Evolutionary conservation across 2,113 vertebrate species (phyloP), one percentile per base, ranked within the genome.

Genomic region (Nibea coibor): DNA sequence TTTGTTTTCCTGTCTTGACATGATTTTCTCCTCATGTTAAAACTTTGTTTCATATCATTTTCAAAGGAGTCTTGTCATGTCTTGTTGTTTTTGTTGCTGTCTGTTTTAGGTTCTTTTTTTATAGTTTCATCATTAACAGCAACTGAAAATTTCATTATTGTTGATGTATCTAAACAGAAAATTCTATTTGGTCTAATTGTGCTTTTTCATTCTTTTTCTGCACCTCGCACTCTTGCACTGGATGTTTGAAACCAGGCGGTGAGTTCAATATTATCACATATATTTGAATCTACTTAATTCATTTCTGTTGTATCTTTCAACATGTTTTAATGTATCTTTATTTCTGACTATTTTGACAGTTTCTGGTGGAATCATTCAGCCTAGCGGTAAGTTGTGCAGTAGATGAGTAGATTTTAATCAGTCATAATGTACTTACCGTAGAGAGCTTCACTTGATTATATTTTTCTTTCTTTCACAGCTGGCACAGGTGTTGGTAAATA

Each of bases 401-500:
- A 24, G n/a, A 28, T 5, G 17, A n/a, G 0, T 80, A n/a, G n/a
- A n/a, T 5, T 56, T 43, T 31, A 48, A 17, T 54, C 9, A 10
- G 19, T 51, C 4, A 0, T 51, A 24, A 0, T 68, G 10, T 35
- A 35, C 6, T 16, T 9, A 10, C 0, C 16, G 2, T n/a, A 31
- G 6, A 42, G 50, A 8, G 0, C 2, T 50, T 31, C 48, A 16
- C 1, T 5, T 81, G 3, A 79, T 45, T 4, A 26, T 59, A 1
- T 28, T 3, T 53, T 63, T 31, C 35, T 31, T 57, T 82, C 58
- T 84, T 88, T 87, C 12, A 68, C 83, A 94, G 93, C 87, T 85
- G 92, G 88, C 35, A 91, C 90, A 67, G 20, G 93, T 86, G 67
- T 94, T 78, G 90, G 91, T 93, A 91, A 92, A 75, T 91, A 82